Base-by-base conservation (phyloP, 2,797 vertebrate species). In the Peromyscus eremicus region DNA sequence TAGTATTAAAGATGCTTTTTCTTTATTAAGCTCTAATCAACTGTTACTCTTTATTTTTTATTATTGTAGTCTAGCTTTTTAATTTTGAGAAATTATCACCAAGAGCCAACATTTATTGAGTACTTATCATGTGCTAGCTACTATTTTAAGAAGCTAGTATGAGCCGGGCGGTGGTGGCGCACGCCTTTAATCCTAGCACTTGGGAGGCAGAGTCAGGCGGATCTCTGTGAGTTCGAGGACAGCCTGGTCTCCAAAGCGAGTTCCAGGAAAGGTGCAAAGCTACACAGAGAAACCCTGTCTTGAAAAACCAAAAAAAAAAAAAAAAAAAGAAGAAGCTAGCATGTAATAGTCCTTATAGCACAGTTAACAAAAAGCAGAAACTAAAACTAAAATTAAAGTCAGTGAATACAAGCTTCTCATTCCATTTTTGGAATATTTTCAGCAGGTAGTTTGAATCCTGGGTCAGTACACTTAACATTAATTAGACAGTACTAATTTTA, bases 11-110 rank as follows among this genome's bases (percentile, higher is more conserved):
- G 40, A 91, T 82, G 19, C 0, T 66, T 76, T 84, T 62, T 32
- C 60, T 86, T 88, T 89, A 46, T 43, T 55, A 75, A 96, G 57
- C 71, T 76, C 40, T 92, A 75, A 82, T 46, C 52, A 46, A 92
- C 29, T 64, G 62, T 43, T 27, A 81, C 4, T 52, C 19, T 37
- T 76, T 25, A 34, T 21, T 91, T 96, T 5, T 40, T 79, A 94
- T 79, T 64, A 49, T 80, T 4, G 0, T 29, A 66, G 37, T 64
- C 25, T 32, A 46, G 0, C 46, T 87, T 91, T 88, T 34, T 62
- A 88, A 12, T 52, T 82, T 95, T 70, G 66, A 89, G 79, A 91
- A 95, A 94, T 37, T 66, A 80, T 86, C 29, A 94, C 21, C 55
- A 85, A 92, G 10, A 84, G 7, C 9, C 70, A 96, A 76, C 6